Evolutionary conservation across 2,113 vertebrate species (phyloP).

Genomic region (Glaucidium brasilianum): DNA sequence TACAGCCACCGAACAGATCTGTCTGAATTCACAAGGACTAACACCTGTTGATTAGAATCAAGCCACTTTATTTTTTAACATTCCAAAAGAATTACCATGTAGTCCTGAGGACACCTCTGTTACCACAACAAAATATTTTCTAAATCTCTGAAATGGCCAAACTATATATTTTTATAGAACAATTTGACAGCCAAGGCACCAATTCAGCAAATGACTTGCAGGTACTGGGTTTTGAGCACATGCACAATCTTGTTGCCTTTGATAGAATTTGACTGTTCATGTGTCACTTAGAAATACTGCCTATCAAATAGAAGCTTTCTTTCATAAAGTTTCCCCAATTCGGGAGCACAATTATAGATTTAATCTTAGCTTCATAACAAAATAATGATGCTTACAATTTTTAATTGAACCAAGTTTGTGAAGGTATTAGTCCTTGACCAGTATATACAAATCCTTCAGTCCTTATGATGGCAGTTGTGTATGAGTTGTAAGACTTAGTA

Average conservation of each 20-base stretch:
- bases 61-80: neutral
- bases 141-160: neutral
- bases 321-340: neutral
- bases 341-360: neutral
- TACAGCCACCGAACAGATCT: neutral
- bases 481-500: neutral
- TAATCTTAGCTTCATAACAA: neutral
- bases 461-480: neutral
- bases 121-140: neutral
- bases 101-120: neutral
- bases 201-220: neutral
- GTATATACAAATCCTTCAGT: neutral
- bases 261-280: neutral
- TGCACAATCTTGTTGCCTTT: neutral
- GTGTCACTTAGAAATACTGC: neutral
- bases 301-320: neutral
- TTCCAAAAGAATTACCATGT: neutral
- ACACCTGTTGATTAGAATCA: neutral
- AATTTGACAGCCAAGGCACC: neutral
- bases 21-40: neutral
- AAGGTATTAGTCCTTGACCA: neutral
- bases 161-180: neutral
- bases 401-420: neutral
- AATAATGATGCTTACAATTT: neutral
- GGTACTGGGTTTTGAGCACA: neutral